Evolutionary conservation across 1,140 invertebrate genomes (phyloP), one percentile per base, ranked within the genome.

Genomic region (Drosophila leontia): DNA sequence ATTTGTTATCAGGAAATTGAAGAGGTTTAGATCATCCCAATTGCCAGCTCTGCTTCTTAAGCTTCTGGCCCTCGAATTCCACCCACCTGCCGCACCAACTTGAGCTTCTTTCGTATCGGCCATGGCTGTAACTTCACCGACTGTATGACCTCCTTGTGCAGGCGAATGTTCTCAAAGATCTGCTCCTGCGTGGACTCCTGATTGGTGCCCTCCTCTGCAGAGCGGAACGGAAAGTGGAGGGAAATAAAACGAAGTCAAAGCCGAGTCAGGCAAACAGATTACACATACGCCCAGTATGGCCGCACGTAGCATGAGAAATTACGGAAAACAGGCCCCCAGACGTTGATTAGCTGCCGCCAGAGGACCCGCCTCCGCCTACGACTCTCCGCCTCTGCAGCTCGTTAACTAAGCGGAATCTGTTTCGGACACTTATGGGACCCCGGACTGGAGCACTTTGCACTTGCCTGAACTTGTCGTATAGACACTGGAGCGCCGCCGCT

Each of bases 131-230:
- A 95, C 84, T 97, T 97, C 3, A 98, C 96, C 32, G 96, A 97
- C 59, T 96, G 95, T 44, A 99, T 94, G 0, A 99, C 97, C 93
- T 99, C 98, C 92, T 99, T 99, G 92, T 99, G 98, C 23, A 98
- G 93, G 75, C 96, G 95, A 50, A 99, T 96, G 80, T 98, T 98
- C 91, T 98, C 97, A 84, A 97, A 96, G 61, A 99, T 97, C 92
- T 97, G 96, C 78, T 98, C 97, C 88, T 98, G 96, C 0, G 95
- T 95, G 32, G 95, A 95, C 57, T 94, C 93, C 45, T 94, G 93
- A 56, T 92, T 92, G 50, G 92, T 91, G 71, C 93, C 93, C 29
- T 97, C 96, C 32, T 97, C 96, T 83, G 97, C 3, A 95, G 96
- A 29, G 29, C 4, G n/a, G 34, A 63, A 59, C 13, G 42, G 26